phyloP scores from a whole-genome alignment of 2,888 invertebrate genomes.

The Catocala nupta region DNA sequence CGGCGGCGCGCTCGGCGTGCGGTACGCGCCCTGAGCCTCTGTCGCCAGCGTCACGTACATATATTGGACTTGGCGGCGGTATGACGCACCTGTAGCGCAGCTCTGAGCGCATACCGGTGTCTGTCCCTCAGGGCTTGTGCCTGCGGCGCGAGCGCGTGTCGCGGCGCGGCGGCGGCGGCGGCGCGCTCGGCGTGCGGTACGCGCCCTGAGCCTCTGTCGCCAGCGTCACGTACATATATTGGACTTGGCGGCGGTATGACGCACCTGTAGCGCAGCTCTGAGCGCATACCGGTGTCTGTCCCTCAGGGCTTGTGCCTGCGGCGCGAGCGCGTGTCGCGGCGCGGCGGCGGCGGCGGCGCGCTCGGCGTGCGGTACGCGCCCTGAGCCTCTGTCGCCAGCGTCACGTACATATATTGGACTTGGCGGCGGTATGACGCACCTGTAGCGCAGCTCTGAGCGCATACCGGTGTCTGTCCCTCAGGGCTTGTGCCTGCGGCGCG shows the following conservation, averaged over 20 bases:
- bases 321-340: constrained; percentile 59
- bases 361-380: constrained; percentile 71
- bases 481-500: constrained; percentile 57
- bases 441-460: constrained; percentile 64
- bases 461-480: constrained; percentile 69
- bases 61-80: too few relatives aligned
- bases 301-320: constrained; percentile 59
- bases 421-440: too few relatives aligned
- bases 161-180: constrained; percentile 60
- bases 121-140: constrained; percentile 62
- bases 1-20: constrained; percentile 62
- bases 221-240: constrained; percentile 50
- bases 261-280: constrained; percentile 69
- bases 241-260: too few relatives aligned
- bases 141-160: constrained; percentile 56
- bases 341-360: constrained; percentile 53
- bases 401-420: constrained; percentile 34
- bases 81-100: constrained; percentile 43
- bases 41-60: constrained; percentile 63
- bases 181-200: constrained; percentile 67
- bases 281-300: constrained; percentile 72
- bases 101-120: constrained; percentile 73
- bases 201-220: constrained; percentile 75
- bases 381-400: constrained; percentile 74
- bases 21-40: constrained; percentile 76